Base-by-base conservation (phyloP, 1,140 invertebrate species). In the Brachionus calyciflorus region DNA sequence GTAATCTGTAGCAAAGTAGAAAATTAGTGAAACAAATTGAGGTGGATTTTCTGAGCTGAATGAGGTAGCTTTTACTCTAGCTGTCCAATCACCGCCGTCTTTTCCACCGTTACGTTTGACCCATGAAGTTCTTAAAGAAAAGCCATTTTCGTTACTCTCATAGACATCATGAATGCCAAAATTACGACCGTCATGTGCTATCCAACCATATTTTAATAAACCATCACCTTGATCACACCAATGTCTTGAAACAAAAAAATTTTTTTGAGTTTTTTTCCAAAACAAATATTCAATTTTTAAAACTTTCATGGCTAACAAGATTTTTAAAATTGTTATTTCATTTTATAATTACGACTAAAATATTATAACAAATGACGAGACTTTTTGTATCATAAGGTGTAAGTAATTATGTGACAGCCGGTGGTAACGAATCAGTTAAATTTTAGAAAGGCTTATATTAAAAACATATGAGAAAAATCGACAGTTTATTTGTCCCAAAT, bases 21-120 rank as follows among this genome's bases (percentile, higher is more conserved):
- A 87, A 78, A 88, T 82, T 26, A 88, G 77, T 14, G 87, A 88
- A 4, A 87, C 81, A 12, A 83, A 41, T 19, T 46, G 28, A 65
- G 53, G 7, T 10, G 51, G 37, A 19, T 44, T 26, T 44, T 49
- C 30, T 37, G 33, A 19, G 49, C 49, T 80, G 19, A 60, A 48
- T 79, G 88, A 83, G 48, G 88, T 87, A 0, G 92, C 89, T 77
- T 88, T 87, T 53, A 98, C 90, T 79, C 91, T 88, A 0, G 91
- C 91, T 1, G 93, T 93, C 94, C 94, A 98, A 81, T 97, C 93
- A 0, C 93, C 93, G 3, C 93, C 93, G 82, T 92, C 88, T 41
- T 86, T 84, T 7, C 91, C 92, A 0, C 91, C 91, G 0, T 87
- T 84, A 76, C 88, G 88, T 84, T 96, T 97, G 0, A 98, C 88